phyloP scores from a whole-genome alignment of 1,140 invertebrate genomes.

The Himalopsyche phryganea region DNA sequence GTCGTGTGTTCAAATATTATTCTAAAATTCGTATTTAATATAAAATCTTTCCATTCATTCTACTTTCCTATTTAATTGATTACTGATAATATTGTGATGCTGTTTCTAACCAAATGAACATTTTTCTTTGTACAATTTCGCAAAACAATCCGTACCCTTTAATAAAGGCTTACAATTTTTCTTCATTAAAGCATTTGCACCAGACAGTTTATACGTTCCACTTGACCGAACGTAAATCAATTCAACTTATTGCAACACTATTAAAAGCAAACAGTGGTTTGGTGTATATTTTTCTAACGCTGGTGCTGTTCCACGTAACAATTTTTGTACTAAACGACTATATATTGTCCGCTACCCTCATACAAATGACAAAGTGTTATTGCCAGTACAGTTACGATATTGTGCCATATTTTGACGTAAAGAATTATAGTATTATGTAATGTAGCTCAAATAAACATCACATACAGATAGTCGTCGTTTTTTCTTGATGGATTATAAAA shows the following conservation, averaged over 20 bases:
- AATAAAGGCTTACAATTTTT: not conserved
- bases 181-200: not conserved
- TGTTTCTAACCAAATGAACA: too few relatives aligned
- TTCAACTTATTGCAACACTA: conserved; percentile 21
- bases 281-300: conserved; percentile 8
- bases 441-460: conserved; percentile 13
- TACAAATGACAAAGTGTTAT: conserved; percentile 31
- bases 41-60: too few relatives aligned
- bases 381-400: conserved; percentile 28
- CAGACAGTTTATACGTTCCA: not conserved
- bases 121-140: too few relatives aligned
- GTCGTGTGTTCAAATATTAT: too few relatives aligned
- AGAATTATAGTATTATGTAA: conserved; percentile 22
- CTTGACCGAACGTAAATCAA: conserved; percentile 20
- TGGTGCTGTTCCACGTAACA: conserved; percentile 4
- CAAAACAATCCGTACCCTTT: too few relatives aligned
- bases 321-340: conserved; percentile 18
- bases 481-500: conserved; percentile 15
- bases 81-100: too few relatives aligned
- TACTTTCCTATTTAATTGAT: too few relatives aligned
- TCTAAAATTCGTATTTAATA: too few relatives aligned
- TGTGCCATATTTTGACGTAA: conserved; percentile 32
- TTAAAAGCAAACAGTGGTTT: conserved; percentile 17
- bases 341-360: conserved; percentile 19
- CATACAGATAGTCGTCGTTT: conserved; percentile 8